Conservation (phyloP, 2,797 vertebrate species). For the Takifugu ocellatus region DNA sequence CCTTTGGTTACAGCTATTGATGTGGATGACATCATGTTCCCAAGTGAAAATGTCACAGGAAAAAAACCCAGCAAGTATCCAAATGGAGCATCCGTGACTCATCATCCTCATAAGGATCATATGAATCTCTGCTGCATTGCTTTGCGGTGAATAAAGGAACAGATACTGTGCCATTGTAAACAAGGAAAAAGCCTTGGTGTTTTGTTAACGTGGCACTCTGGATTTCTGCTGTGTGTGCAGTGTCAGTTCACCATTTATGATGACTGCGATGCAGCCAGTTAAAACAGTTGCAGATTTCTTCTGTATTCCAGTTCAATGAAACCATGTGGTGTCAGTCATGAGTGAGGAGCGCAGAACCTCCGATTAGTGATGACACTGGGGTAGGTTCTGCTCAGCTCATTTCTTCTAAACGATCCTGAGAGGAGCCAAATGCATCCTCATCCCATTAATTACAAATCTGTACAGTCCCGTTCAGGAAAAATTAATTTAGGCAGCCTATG, state of each 20-base stretch:
- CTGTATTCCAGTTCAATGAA: too few relatives aligned
- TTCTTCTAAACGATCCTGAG: too few relatives aligned
- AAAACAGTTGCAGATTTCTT: not conserved
- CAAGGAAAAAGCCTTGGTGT: not conserved
- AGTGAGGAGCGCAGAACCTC: not conserved
- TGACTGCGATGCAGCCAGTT: not conserved
- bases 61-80: slow-evolving; percentile 2
- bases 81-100: not conserved
- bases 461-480: too few relatives aligned
- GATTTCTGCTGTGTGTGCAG: not conserved
- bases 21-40: not conserved
- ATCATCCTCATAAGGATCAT: not conserved
- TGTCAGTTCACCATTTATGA: not conserved
- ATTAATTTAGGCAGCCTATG: too few relatives aligned
- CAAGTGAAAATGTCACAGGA: not conserved
- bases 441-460: too few relatives aligned
- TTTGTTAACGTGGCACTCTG: not conserved
- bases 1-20: slow-evolving; percentile 1
- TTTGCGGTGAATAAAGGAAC: slow-evolving; percentile 2
- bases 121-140: not conserved
- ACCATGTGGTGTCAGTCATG: not conserved
- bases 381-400: too few relatives aligned
- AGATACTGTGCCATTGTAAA: slow-evolving; percentile 3
- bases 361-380: not conserved
- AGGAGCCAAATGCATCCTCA: too few relatives aligned